These are phyloP conservation scores for Beroe ovata DNA, from an alignment of 37 sponge, comb jelly and placozoan genomes.

Conservation along the genomic window DNA sequence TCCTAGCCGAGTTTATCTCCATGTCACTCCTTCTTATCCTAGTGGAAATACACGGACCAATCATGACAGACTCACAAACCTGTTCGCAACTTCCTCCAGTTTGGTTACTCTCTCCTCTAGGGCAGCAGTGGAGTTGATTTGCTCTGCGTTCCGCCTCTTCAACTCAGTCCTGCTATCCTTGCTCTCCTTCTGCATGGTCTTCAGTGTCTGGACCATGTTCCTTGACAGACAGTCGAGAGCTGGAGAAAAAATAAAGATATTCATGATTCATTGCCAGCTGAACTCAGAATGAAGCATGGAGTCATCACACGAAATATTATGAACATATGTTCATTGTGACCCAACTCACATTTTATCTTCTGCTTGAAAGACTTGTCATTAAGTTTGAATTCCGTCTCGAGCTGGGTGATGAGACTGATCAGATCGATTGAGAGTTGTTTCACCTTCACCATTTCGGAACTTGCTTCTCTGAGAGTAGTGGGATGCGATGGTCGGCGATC, in stretches of 20 bases:
- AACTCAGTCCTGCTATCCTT: not conserved
- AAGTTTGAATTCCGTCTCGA: slow-evolving; percentile 16
- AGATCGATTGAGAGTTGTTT: slow-evolving; percentile 35
- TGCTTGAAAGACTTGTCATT: slow-evolving; percentile 39
- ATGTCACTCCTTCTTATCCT: too few relatives aligned
- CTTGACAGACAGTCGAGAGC: slow-evolving; percentile 8
- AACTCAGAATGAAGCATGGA: too few relatives aligned
- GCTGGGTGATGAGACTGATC: slow-evolving; percentile 3
- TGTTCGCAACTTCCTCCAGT: not conserved
- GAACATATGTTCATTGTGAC: too few relatives aligned
- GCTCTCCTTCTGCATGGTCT: slow-evolving; percentile 26
- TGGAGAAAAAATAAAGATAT: too few relatives aligned
- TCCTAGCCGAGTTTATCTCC: too few relatives aligned
- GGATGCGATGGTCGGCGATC: too few relatives aligned
- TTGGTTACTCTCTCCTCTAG: slow-evolving; percentile 24
- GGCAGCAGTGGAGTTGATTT: not conserved
- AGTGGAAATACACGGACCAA: too few relatives aligned
- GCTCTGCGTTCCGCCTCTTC: slow-evolving; percentile 3
- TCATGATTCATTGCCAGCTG: too few relatives aligned
- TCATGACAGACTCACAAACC: too few relatives aligned
- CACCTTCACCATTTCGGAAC: not conserved
- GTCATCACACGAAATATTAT: too few relatives aligned
- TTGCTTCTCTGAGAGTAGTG: not conserved
- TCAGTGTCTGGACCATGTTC: slow-evolving; percentile 51
- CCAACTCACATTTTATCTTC: slow-evolving; percentile 17